Evolutionary conservation across 2,113 vertebrate genomes (phyloP).

Genomic region (Lynx canadensis): DNA sequence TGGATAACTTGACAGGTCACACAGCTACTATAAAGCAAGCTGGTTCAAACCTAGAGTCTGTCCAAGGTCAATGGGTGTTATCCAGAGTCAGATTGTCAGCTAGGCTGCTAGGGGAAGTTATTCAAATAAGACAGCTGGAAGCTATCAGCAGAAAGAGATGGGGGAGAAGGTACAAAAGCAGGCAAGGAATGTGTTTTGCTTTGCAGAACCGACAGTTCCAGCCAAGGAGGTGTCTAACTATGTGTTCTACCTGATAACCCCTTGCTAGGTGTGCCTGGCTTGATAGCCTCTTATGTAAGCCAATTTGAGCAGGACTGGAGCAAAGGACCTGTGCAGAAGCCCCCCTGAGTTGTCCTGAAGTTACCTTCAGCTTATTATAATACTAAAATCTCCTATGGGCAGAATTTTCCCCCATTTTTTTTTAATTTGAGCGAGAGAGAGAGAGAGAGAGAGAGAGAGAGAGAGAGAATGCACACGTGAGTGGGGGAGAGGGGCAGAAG

Average conservation of each 20-base stretch:
- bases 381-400: neutral
- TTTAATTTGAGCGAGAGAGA: no score
- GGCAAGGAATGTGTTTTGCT: neutral
- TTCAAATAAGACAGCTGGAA: neutral
- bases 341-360: neutral
- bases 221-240: neutral
- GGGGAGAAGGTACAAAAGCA: neutral
- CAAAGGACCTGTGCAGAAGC: neutral
- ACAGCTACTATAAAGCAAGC: neutral
- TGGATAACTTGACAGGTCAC: neutral
- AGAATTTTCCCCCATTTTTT: neutral
- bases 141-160: neutral
- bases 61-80: neutral
- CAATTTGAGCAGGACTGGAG: neutral
- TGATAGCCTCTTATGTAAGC: neutral
- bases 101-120: neutral
- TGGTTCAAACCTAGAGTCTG: neutral
- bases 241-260: neutral
- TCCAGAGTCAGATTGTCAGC: neutral
- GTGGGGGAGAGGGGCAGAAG: no score
- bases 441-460: no score
- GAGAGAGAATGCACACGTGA: no score
- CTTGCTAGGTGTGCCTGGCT: neutral
- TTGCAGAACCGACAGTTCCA: neutral
- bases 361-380: neutral